A percentile compares a stretch with the other conserved stretches of the same genome.
phyloP scores from a whole-genome alignment of 1,140 invertebrate genomes.

The Leptinotarsa texana region DNA sequence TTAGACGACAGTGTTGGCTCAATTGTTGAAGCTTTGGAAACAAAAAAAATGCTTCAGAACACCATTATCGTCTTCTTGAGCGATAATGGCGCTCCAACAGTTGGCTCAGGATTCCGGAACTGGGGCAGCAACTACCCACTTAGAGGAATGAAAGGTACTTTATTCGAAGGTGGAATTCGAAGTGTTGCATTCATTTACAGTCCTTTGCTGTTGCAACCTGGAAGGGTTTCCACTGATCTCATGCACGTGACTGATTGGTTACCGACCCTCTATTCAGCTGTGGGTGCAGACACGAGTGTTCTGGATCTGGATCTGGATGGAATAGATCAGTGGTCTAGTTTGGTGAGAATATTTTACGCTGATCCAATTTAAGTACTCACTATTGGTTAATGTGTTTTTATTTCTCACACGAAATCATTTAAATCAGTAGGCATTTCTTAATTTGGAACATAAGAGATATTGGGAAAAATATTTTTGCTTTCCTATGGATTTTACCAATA shows the following conservation, averaged over 20 bases:
- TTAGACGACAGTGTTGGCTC: conserved; percentile 72
- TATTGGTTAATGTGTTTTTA: too few relatives aligned
- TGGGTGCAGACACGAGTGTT: conserved; percentile 57
- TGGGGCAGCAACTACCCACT: conserved; percentile 71
- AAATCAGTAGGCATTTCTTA: background rate
- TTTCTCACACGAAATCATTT: too few relatives aligned
- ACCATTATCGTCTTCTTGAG: conserved; percentile 74
- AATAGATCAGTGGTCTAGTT: conserved; percentile 58
- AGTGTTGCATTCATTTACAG: conserved; percentile 65
- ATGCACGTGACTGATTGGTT: conserved; percentile 78
- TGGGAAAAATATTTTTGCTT: too few relatives aligned
- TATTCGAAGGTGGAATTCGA: conserved; percentile 71
- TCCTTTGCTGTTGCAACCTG: conserved; percentile 56
- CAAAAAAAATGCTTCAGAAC: conserved; percentile 65
- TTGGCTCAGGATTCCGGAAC: conserved; percentile 56
- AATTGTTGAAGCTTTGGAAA: conserved; percentile 64
- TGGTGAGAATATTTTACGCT: conserved; percentile 37
- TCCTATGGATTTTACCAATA: too few relatives aligned
- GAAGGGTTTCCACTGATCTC: conserved; percentile 62
- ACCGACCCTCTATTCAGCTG: conserved; percentile 62
- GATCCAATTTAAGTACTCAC: too few relatives aligned
- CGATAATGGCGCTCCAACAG: conserved; percentile 66
- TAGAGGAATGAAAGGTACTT: conserved; percentile 60
- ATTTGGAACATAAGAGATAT: too few relatives aligned
- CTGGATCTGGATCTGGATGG: conserved; percentile 57